These are phyloP conservation scores for Noctua pronuba DNA, from an alignment of 2,888 invertebrate species.

Conservation along the genomic window DNA sequence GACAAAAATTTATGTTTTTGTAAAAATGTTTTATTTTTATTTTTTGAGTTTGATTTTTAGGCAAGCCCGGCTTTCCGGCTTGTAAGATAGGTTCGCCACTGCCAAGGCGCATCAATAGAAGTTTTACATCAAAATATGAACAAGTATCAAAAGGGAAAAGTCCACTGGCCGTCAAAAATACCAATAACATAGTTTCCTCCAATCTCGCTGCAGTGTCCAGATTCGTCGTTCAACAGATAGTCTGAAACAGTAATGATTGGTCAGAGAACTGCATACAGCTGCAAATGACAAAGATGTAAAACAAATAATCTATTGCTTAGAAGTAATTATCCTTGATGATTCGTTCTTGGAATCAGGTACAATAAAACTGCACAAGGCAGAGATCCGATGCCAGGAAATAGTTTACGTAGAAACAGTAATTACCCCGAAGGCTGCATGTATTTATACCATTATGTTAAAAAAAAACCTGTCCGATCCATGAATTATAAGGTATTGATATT, in stretches of 20 bases:
- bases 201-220: not conserved
- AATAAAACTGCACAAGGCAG: not conserved
- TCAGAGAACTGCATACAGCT: not conserved
- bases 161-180: not conserved
- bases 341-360: slow-evolving; percentile 14
- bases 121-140: too few species aligned
- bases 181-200: not conserved
- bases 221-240: not conserved
- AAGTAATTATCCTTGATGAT: not conserved
- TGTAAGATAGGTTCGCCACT: too few species aligned
- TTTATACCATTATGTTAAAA: not conserved
- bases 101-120: too few species aligned
- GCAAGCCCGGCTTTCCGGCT: too few species aligned
- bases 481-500: too few species aligned
- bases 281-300: not conserved
- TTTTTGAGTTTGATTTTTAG: too few species aligned
- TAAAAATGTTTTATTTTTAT: too few species aligned
- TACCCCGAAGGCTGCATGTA: not conserved
- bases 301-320: not conserved
- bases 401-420: slow-evolving; percentile 5
- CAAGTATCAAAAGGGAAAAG: not conserved
- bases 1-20: too few species aligned
- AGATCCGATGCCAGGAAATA: slow-evolving; percentile 18
- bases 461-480: not conserved
- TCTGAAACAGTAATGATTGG: not conserved